These are phyloP conservation scores for Heliconius ismenius DNA, from an alignment of 2,888 invertebrate genomes.

Conservation along the genomic window DNA sequence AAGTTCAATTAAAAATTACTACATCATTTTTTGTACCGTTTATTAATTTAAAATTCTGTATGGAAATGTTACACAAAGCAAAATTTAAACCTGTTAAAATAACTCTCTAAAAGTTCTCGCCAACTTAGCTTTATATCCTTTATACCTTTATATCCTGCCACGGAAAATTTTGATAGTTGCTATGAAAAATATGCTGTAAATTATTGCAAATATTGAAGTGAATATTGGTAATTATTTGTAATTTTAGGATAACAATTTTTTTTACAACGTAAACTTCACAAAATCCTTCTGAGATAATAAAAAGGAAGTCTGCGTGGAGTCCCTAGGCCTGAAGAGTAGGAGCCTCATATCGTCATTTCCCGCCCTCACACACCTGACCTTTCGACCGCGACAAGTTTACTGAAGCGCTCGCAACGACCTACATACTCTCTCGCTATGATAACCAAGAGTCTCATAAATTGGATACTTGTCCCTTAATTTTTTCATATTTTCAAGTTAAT, in stretches of 20 bases:
- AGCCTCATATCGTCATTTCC: constrained; percentile 73
- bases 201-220: background rate
- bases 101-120: too few species aligned
- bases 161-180: too few species aligned
- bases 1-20: background rate
- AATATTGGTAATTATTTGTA: background rate
- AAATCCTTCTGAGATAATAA: constrained; percentile 55
- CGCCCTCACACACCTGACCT: constrained; percentile 81
- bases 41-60: background rate
- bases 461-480: constrained; percentile 30
- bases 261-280: background rate
- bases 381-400: constrained; percentile 77
- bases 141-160: too few species aligned
- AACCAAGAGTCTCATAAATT: constrained; percentile 30
- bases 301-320: constrained; percentile 70
- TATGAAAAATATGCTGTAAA: background rate
- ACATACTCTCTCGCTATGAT: constrained; percentile 62
- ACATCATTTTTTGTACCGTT: background rate
- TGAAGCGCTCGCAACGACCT: constrained; percentile 77
- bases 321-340: constrained; percentile 55
- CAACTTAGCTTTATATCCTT: too few species aligned
- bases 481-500: background rate
- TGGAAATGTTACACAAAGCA: background rate
- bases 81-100: too few species aligned
- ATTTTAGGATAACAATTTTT: background rate